Base-by-base conservation (phyloP, 2,113 vertebrate species). In the Onychorhynchus coronatus region DNA sequence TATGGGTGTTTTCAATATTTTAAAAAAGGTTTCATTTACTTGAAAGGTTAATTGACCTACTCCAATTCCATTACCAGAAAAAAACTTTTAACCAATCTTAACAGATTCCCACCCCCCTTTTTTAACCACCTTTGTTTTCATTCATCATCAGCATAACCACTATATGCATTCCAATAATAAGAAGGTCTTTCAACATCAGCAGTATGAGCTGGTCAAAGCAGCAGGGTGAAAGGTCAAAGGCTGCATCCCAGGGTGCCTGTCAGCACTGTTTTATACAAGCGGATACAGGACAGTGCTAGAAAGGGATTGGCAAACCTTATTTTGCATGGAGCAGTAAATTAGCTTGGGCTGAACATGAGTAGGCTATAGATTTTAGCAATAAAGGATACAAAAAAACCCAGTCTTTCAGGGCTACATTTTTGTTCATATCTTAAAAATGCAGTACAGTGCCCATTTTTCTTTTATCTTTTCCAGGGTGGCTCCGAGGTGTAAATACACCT, bases 31-130 rank as follows among this genome's bases (percentile, higher is more conserved):
- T 78, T 84, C 0, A 23, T 72, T 89, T 72, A 61, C 19, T 28
- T 49, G 11, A 62, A 66, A 85, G n/a, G 5, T 71, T 68, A 52
- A 75, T 15, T 24, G 23, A 63, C 10, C 30, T 24, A 50, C 25
- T 65, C 13, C 78, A 75, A 65, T 46, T 44, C 31, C 53, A 39
- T 24, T 20, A 76, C 30, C 39, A 68, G 30, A 20, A 65, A 56
- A 73, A 68, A 47, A 9, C 10, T 19, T 55, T 68, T 41, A 71
- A 67, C 10, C 12, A 7, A 25, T 39, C 47, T 82, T 31, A 50
- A 53, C 5, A 67, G 44, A 62, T 24, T 4, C 1, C 4, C 0
- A 3, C 1, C 16, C 35, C 7, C 5, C 0, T 0, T 12, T 49
- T 71, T 50, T 37, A 78, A 27, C 7, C n/a, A 49, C 16, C 11